Evolutionary conservation across 2,797 vertebrate genomes (phyloP).

Genomic region (Vespertilio murinus): DNA sequence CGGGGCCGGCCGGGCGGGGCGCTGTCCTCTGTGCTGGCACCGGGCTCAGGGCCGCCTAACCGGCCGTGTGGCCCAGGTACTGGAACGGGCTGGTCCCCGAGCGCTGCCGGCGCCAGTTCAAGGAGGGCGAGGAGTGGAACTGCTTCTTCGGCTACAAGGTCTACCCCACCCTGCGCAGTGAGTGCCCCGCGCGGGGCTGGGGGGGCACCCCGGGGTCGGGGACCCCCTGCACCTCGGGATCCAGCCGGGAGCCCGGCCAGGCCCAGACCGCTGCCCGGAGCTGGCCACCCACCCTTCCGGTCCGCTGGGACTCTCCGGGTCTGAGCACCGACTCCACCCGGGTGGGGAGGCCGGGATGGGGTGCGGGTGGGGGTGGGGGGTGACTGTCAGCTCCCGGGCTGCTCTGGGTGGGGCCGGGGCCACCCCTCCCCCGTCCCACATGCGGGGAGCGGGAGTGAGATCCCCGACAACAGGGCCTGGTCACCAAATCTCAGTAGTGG

Average conservation of each 20-base stretch:
- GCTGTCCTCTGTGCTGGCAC: too few species aligned
- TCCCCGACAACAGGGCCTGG: background rate
- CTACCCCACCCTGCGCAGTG: constrained; percentile 95
- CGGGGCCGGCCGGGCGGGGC: accelerated
- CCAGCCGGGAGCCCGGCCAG: background rate
- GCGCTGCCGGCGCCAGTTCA: constrained; percentile 89
- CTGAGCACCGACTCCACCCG: accelerated
- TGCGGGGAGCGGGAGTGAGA: too few species aligned
- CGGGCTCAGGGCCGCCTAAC: background rate
- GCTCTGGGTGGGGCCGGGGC: background rate
- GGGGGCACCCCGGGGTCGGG: accelerated
- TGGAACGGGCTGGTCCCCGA: constrained; percentile 95
- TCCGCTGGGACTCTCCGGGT: background rate
- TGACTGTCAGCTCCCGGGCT: accelerated
- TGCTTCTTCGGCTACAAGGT: constrained; percentile 99
- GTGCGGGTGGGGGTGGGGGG: background rate
- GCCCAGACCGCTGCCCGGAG: background rate
- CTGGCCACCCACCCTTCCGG: too few species aligned
- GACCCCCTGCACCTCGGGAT: background rate
- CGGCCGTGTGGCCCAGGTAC: constrained; percentile 85
- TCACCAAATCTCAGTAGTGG: background rate
- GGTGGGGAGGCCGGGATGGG: background rate
- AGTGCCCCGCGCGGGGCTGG: constrained; percentile 61
- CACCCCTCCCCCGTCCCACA: background rate
- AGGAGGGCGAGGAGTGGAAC: constrained; percentile 97